Evolutionary conservation across 2,888 invertebrate genomes (phyloP).

Genomic region (Polydrusus pterygomalis): DNA sequence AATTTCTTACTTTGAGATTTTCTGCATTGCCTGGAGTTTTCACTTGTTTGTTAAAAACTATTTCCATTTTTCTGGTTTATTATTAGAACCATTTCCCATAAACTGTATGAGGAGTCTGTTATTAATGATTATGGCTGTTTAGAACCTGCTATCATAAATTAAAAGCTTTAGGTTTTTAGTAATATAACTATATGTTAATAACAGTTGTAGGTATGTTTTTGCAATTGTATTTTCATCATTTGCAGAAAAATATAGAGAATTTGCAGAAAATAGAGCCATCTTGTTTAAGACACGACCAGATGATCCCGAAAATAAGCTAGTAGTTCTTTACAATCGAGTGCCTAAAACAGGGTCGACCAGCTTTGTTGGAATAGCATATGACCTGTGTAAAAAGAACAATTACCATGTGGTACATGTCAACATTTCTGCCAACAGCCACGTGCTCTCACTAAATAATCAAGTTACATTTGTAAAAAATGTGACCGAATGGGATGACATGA

Average conservation of each 20-base stretch:
- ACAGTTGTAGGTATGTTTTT: too few relatives aligned
- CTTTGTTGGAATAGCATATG: conserved; percentile 93
- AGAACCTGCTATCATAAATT: too few relatives aligned
- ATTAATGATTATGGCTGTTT: too few relatives aligned
- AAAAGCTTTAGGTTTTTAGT: too few relatives aligned
- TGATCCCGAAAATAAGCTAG: conserved; percentile 75
- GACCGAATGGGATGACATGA: conserved; percentile 90
- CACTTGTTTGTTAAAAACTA: too few relatives aligned
- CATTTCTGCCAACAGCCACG: conserved; percentile 95
- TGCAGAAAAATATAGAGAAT: conserved; percentile 28
- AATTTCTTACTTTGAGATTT: too few relatives aligned
- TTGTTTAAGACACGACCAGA: conserved; percentile 6
- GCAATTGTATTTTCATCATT: neutral
- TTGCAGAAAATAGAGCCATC: neutral
- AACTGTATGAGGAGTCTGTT: too few relatives aligned
- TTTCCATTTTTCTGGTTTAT: too few relatives aligned
- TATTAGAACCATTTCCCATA: too few relatives aligned
- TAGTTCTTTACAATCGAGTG: conserved; percentile 95
- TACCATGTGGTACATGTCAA: conserved; percentile 96
- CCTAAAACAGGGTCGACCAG: conserved; percentile 98
- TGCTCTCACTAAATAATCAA: conserved; percentile 95
- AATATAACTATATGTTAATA: too few relatives aligned
- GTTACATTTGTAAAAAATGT: conserved; percentile 92
- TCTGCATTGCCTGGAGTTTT: too few relatives aligned
- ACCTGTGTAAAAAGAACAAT: conserved; percentile 86